These are phyloP conservation scores for Polietes domitor DNA, from an alignment of 2,888 invertebrate genomes.

Conservation along the genomic window DNA sequence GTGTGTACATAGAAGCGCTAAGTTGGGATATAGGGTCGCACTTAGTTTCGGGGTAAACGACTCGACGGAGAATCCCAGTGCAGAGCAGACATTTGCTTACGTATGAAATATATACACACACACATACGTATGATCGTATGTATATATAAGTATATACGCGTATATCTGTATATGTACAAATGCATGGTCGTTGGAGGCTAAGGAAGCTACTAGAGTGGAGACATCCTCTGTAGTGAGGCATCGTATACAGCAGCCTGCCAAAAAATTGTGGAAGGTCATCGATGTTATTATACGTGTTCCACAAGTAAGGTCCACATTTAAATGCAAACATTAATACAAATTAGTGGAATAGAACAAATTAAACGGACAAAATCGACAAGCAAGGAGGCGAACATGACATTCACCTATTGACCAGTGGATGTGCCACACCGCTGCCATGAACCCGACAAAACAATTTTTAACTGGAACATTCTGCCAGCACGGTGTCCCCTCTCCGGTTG, in stretches of 20 bases:
- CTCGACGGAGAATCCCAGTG: constrained; percentile 20
- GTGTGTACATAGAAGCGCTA: background rate
- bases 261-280: background rate
- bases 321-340: too few species aligned
- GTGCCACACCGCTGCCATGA: too few species aligned
- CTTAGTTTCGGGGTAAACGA: constrained; percentile 36
- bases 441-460: too few species aligned
- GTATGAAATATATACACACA: background rate
- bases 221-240: constrained; percentile 43
- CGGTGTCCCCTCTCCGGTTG: too few species aligned
- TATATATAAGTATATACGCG: background rate
- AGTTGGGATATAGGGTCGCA: constrained; percentile 29
- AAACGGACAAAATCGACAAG: too few species aligned
- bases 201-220: constrained; percentile 45
- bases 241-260: background rate
- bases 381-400: too few species aligned
- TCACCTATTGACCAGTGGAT: too few species aligned
- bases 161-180: background rate
- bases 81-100: constrained; percentile 22
- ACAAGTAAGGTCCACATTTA: too few species aligned
- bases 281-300: too few species aligned
- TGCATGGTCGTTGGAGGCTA: constrained; percentile 18
- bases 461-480: too few species aligned
- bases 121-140: background rate
- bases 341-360: too few species aligned